A percentile compares a stretch with the other conserved stretches of the same genome.
Conservation (phyloP, 1,140 invertebrate species). For the Oncopodura yosiiana region DNA sequence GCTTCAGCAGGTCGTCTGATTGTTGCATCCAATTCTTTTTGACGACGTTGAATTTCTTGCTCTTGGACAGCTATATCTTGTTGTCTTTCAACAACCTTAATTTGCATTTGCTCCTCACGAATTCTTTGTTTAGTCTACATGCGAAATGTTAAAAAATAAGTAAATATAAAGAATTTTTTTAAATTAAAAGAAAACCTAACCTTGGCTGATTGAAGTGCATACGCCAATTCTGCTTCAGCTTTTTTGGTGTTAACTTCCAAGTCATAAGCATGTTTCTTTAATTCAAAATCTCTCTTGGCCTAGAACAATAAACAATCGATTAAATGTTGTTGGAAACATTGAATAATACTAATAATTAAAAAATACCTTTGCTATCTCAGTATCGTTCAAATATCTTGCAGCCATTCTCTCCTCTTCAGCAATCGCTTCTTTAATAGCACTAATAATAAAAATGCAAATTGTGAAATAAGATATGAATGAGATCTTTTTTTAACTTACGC, state of each 20-base stretch:
- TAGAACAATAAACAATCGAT: too few species aligned
- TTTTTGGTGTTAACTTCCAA: conserved; percentile 92
- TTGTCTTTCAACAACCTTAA: conserved; percentile 81
- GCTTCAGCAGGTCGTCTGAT: conserved; percentile 84
- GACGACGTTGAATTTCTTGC: conserved; percentile 73
- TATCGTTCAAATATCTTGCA: conserved; percentile 62
- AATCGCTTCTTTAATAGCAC: conserved; percentile 90
- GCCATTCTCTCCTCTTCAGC: conserved; percentile 95
- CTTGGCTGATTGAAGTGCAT: conserved; percentile 75
- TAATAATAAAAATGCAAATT: too few species aligned
- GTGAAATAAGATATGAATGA: too few species aligned
- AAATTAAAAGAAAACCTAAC: too few species aligned
- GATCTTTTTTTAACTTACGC: too few species aligned
- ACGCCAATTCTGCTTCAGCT: conserved; percentile 91
- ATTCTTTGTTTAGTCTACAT: conserved; percentile 92
- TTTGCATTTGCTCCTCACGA: conserved; percentile 95
- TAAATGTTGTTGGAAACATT: too few species aligned
- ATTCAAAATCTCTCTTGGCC: conserved; percentile 86
- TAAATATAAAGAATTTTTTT: conserved; percentile 12
- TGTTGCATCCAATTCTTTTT: conserved; percentile 81
- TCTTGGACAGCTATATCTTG: conserved; percentile 86
- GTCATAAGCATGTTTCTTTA: conserved; percentile 95
- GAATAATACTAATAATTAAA: too few species aligned
- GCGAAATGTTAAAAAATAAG: conserved; percentile 49
- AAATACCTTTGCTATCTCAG: conserved; percentile 93